These are phyloP conservation scores for Agrochola lychnidis DNA, from an alignment of 2,888 invertebrate genomes.

Conservation along the genomic window DNA sequence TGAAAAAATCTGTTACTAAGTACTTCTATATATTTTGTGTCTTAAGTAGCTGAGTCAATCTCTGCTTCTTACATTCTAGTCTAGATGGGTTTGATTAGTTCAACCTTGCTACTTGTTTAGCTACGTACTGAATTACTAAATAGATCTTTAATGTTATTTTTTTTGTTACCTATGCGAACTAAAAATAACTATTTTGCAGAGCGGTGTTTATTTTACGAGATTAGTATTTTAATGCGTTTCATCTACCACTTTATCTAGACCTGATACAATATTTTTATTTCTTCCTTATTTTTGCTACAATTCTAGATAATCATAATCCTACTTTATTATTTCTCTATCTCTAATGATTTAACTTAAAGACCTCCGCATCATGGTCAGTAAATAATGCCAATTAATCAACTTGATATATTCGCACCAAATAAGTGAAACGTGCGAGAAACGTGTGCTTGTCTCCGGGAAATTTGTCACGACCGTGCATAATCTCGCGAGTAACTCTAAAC, in stretches of 20 bases:
- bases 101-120: constrained; percentile 64
- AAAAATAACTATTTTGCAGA: constrained; percentile 47
- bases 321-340: not conserved
- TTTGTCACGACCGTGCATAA: constrained; percentile 78
- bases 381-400: constrained; percentile 61
- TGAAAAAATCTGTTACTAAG: constrained; percentile 37
- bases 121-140: constrained; percentile 50
- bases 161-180: constrained; percentile 46
- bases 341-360: constrained; percentile 11
- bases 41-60: constrained; percentile 53
- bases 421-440: constrained; percentile 60
- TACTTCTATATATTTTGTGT: constrained; percentile 6
- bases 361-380: constrained; percentile 32
- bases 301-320: too few species aligned
- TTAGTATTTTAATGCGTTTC: not conserved
- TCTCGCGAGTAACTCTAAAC: constrained; percentile 74
- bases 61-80: constrained; percentile 51
- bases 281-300: not conserved
- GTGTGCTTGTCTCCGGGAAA: constrained; percentile 67
- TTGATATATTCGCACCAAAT: constrained; percentile 67
- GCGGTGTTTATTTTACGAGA: constrained; percentile 1
- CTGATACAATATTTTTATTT: not conserved
- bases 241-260: not conserved
- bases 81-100: constrained; percentile 59
- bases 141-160: constrained; percentile 51